Evolutionary conservation across 2,797 vertebrate species (phyloP), one percentile per base, ranked within the genome.

Genomic region (Crenichthys baileyi): DNA sequence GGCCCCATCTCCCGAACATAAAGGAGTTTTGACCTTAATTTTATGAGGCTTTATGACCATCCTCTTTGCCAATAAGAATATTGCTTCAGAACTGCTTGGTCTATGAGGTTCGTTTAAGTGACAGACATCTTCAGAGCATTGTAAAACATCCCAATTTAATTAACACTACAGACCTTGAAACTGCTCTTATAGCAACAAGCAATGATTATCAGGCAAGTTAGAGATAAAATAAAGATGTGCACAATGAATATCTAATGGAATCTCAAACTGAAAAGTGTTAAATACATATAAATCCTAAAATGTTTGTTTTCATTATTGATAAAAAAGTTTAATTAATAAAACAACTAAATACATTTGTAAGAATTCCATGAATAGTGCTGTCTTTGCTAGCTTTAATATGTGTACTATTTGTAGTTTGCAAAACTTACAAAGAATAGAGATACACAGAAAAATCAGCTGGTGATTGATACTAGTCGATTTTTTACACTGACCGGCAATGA

Each of bases 1-100:
- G 75, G 61, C 72, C 73, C 41, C 51, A 39, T 48, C 24, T 44
- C 70, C 74, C 73, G 11, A 78, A 76, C 22, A 3, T 26, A 4
- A 15, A 20, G 1, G 44, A 24, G 67, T 70, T 70, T 70, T 46
- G 24, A 70, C 24, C 67, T 70, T 41, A 26, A 16, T 46, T 46
- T 46, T 41, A 46, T 46, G 41, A 46, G 24, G 39, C 5, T 46
- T 70, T 70, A 46, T 70, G 41, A 26, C 41, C 5, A 46, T 44
- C 18, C 41, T 46, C 67, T 70, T 16, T 15, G 41, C 67, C 41
- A 70, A 26, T 70, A 16, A 8, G 13, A n/a, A 24, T 22, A 1
- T n/a, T 46, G 24, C 12, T 13, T 15, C 5, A 15, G 41, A 70
- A 46, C 41, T 7, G 12, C 67, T 13, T 46, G 41, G 46, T 70